phyloP scores from a whole-genome alignment of 2,113 vertebrate genomes.

The Nycticryphes semicollaris region DNA sequence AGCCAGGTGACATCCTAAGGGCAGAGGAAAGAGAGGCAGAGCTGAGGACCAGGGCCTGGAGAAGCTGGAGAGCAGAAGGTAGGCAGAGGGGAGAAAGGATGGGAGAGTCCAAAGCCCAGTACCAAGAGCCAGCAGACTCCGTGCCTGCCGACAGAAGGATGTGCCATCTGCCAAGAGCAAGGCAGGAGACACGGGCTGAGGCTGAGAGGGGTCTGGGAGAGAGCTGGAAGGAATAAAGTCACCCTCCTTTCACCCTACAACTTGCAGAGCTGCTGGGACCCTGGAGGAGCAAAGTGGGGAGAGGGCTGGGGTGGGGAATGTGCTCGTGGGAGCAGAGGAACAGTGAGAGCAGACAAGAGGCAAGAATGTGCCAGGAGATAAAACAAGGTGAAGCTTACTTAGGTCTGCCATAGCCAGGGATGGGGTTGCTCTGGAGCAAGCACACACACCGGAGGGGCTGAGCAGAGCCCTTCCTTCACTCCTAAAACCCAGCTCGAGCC shows the following conservation, averaged over 20 bases:
- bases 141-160: neutral
- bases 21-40: neutral
- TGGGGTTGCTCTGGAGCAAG: neutral
- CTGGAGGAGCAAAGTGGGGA: neutral
- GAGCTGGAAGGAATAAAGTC: neutral
- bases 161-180: neutral
- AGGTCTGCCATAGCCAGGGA: fast-evolving
- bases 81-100: neutral
- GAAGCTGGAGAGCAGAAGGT: neutral
- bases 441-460: neutral
- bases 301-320: neutral
- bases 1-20: neutral
- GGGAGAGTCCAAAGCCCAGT: neutral
- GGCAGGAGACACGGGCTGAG: neutral
- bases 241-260: neutral
- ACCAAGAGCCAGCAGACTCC: neutral
- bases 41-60: neutral
- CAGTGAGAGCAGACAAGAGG: neutral
- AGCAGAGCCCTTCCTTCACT: neutral
- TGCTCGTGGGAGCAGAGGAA: neutral
- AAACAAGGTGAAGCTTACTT: neutral
- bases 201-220: neutral
- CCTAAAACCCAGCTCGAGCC: neutral
- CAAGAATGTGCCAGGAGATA: neutral
- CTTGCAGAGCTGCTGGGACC: fast-evolving